Evolutionary conservation across 2,888 invertebrate species (phyloP).

Genomic region (Drosophila fungiperda): DNA sequence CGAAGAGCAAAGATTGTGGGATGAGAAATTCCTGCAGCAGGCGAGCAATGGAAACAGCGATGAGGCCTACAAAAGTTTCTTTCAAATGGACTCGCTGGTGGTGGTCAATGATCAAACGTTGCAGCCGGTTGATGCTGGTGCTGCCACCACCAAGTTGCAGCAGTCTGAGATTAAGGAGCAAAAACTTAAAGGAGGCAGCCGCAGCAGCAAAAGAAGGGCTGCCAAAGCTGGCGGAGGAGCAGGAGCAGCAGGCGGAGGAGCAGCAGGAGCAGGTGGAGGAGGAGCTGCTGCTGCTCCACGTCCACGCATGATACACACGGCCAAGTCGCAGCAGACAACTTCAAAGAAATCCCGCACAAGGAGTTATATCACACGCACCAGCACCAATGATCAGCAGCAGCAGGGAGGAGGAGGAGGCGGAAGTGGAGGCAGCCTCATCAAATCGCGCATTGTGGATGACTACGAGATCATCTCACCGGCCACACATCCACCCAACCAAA

Average conservation of each 20-base stretch:
- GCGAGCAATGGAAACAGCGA: conserved; percentile 59
- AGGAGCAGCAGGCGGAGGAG: conserved; percentile 10
- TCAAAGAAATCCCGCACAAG: conserved; percentile 87
- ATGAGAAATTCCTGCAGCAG: conserved; percentile 79
- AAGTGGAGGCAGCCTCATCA: conserved; percentile 32
- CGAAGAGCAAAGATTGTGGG: conserved; percentile 69
- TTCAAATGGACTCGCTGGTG: conserved; percentile 85
- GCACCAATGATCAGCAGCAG: conserved; percentile 39
- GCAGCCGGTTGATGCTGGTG: conserved; percentile 33
- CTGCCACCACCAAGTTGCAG: conserved; percentile 39
- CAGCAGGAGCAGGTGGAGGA: conserved; percentile 61
- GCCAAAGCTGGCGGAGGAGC: conserved; percentile 42
- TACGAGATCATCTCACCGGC: conserved; percentile 83
- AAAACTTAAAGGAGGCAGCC: conserved; percentile 40
- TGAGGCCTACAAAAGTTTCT: conserved; percentile 85
- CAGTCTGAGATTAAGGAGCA: conserved; percentile 16
- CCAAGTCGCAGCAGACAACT: conserved; percentile 86
- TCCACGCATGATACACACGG: conserved; percentile 92
- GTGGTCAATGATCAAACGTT: conserved; percentile 75
- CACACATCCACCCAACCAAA: conserved; percentile 82
- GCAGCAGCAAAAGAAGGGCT: conserved; percentile 51
- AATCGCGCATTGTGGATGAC: conserved; percentile 79
- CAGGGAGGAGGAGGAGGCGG: background rate
- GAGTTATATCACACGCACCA: conserved; percentile 86
- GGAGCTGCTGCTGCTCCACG: conserved; percentile 83